A percentile compares a stretch with the other conserved stretches of the same genome.
phyloP scores from a whole-genome alignment of 2,888 invertebrate species.

The Loripinus fragilis region DNA sequence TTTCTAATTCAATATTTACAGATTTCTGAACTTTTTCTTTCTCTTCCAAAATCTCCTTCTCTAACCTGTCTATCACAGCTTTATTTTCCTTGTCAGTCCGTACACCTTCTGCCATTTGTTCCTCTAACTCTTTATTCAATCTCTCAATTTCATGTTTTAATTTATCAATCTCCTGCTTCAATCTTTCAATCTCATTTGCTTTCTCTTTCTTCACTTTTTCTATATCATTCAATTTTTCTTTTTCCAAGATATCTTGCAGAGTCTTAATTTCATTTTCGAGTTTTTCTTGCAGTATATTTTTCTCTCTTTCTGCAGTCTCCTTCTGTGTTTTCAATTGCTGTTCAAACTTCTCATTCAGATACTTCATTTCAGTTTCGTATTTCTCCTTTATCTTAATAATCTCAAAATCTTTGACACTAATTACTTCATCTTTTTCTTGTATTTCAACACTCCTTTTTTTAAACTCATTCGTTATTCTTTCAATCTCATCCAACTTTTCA shows the following conservation, averaged over 20 bases:
- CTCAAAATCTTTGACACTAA: conserved; percentile 12
- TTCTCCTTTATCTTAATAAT: conserved; percentile 8
- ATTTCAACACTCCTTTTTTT: conserved; percentile 10
- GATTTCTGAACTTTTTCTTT: conserved; percentile 28
- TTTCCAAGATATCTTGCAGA: conserved; percentile 52
- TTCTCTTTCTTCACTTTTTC: conserved; percentile 55
- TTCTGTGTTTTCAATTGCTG: neutral
- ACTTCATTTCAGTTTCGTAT: conserved; percentile 9
- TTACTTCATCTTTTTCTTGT: conserved; percentile 10
- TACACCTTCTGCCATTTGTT: conserved; percentile 10
- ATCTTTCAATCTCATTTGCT: conserved; percentile 53
- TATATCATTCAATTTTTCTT: conserved; percentile 53
- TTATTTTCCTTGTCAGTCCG: conserved; percentile 32
- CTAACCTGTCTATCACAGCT: conserved; percentile 22
- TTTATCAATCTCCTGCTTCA: conserved; percentile 48
- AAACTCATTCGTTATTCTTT: conserved; percentile 11
- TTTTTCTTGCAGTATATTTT: conserved; percentile 30
- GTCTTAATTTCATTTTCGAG: conserved; percentile 51
- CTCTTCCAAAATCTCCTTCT: conserved; percentile 37
- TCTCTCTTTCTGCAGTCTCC: conserved; percentile 4
- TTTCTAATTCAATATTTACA: conserved; percentile 42
- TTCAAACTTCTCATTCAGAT: conserved; percentile 3
- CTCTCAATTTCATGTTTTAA: conserved; percentile 39
- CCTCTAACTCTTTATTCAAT: conserved; percentile 39
- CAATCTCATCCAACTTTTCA: conserved; percentile 13